A percentile compares a stretch with the other conserved stretches of the same genome.
These are phyloP conservation scores for Okapia johnstoni DNA, from an alignment of 2,113 vertebrate genomes.

Conservation along the genomic window DNA sequence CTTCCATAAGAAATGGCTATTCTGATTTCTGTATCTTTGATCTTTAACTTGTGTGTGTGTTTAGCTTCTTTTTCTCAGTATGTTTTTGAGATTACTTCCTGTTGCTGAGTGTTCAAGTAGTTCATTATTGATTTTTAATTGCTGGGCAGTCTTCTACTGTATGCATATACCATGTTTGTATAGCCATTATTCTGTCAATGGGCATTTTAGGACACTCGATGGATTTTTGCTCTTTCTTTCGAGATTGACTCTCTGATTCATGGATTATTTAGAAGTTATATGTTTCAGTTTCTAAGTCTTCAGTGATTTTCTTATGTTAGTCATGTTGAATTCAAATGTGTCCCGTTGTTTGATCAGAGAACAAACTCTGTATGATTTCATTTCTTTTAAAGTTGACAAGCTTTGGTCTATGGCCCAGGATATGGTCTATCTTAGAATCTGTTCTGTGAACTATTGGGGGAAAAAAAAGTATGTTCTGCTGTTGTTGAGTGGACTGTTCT, in stretches of 20 bases:
- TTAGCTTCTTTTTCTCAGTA: neutral
- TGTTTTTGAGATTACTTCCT: neutral
- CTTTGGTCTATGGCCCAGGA: neutral
- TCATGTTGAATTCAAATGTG: neutral
- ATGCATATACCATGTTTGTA: neutral
- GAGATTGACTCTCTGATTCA: neutral
- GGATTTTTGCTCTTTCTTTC: neutral
- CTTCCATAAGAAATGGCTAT: neutral
- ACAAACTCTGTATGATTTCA: neutral
- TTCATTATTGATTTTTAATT: neutral
- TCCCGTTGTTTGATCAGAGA: neutral
- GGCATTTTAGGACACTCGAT: neutral
- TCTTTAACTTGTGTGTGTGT: neutral
- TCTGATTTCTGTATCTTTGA: neutral
- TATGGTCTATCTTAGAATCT: neutral
- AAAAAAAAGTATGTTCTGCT: neutral
- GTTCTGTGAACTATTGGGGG: neutral
- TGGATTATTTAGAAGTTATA: neutral
- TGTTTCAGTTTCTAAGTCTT: neutral
- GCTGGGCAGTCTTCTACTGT: neutral
- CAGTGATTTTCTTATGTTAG: neutral
- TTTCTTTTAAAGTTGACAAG: neutral
- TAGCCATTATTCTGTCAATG: neutral
- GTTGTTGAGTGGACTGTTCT: neutral
- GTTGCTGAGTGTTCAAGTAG: neutral